These are phyloP conservation scores for Anthoptus insignis DNA, from an alignment of 2,888 invertebrate species.

Conservation along the genomic window DNA sequence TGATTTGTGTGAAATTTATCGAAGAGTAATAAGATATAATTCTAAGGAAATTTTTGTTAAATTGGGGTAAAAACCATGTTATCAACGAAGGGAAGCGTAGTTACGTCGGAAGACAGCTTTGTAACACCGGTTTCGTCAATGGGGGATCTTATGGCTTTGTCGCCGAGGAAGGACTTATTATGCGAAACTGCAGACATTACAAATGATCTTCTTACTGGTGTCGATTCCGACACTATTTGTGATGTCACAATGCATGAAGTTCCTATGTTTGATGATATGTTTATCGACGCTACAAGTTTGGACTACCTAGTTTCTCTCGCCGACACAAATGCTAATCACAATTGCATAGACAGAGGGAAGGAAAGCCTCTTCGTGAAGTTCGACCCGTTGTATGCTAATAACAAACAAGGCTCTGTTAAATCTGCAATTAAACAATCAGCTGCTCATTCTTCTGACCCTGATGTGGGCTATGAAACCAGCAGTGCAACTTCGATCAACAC, in stretches of 20 bases:
- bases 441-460: constrained; percentile 64
- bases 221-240: constrained; percentile 75
- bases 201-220: constrained; percentile 73
- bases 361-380: constrained; percentile 90
- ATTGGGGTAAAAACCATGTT: constrained; percentile 55
- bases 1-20: constrained; percentile 61
- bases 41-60: constrained; percentile 26
- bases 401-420: constrained; percentile 45
- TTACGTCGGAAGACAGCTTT: constrained; percentile 69
- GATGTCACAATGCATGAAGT: constrained; percentile 79
- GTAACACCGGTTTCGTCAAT: constrained; percentile 72
- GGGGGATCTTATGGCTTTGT: constrained; percentile 74
- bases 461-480: constrained; percentile 79
- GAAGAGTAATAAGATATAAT: constrained; percentile 29
- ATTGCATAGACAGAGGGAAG: constrained; percentile 74
- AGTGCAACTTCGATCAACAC: constrained; percentile 70
- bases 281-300: constrained; percentile 85
- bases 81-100: constrained; percentile 61
- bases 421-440: constrained; percentile 49
- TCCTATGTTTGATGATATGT: constrained; percentile 73
- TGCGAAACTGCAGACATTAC: constrained; percentile 62
- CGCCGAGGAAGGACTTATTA: constrained; percentile 62
- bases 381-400: constrained; percentile 83
- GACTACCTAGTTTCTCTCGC: constrained; percentile 85
- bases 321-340: constrained; percentile 69